Percentiles rank a stretch among this genome's conserved stretches.
Evolutionary conservation across 2,888 invertebrate species (phyloP).

Genomic region (Mythimna pallens): DNA sequence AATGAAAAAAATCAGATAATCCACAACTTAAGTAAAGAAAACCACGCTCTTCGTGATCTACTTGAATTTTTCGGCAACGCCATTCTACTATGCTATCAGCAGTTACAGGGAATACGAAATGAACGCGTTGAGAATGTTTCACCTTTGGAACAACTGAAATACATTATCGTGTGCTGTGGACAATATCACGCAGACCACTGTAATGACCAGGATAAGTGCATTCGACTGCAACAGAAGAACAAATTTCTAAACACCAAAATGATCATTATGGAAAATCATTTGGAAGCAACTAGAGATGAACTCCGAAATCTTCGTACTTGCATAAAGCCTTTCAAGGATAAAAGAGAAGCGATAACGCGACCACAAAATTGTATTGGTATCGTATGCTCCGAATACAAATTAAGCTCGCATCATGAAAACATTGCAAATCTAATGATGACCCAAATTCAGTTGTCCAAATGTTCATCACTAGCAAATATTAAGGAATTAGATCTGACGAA

Average conservation of each 20-base stretch:
- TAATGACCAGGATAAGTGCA: constrained; percentile 70
- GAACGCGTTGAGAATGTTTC: constrained; percentile 65
- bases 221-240: constrained; percentile 75
- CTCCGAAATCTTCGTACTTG: constrained; percentile 66
- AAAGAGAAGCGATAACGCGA: constrained; percentile 56
- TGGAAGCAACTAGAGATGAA: constrained; percentile 68
- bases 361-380: constrained; percentile 29
- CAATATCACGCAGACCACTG: constrained; percentile 75
- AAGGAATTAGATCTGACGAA: constrained; percentile 67
- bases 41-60: constrained; percentile 68
- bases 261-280: constrained; percentile 72
- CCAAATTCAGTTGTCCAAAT: constrained; percentile 49
- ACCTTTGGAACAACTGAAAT: constrained; percentile 70
- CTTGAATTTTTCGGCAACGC: constrained; percentile 69
- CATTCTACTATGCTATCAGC: constrained; percentile 75
- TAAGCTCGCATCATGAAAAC: constrained; percentile 34
- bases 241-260: constrained; percentile 76
- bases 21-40: constrained; percentile 67
- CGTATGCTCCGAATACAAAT: constrained; percentile 50
- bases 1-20: constrained; percentile 64
- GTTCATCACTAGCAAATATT: constrained; percentile 27
- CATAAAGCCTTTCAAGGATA: constrained; percentile 61
- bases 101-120: constrained; percentile 72
- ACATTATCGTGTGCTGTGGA: constrained; percentile 75
- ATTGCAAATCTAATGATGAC: constrained; percentile 49